Base-by-base conservation (phyloP, 2,113 vertebrate genomes). In the Formicarius rufipectus region DNA sequence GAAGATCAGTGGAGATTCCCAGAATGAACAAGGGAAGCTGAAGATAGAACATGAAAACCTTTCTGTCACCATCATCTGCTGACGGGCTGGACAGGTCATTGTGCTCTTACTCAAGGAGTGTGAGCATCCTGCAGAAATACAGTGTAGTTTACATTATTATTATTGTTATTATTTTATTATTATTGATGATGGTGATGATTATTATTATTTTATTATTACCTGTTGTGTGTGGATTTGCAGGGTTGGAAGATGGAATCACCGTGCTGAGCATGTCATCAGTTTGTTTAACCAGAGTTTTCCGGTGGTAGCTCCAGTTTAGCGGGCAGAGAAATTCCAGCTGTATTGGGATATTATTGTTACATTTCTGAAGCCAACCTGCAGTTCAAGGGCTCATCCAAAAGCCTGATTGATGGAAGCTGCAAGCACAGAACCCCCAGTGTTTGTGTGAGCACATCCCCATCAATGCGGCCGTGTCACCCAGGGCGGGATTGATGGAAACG, bases 401-500 rank as follows among this genome's bases (percentile, higher is more conserved):
- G 8, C 55, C 55, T n/a, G 55, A n/a, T n/a, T n/a, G 23, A 6
- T 28, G 56, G 23, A 10, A 62, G 45, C 2, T 63, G 31, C 39
- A 44, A 53, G 40, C 28, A 37, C 19, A 39, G 31, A 72, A 42
- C 9, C 37, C 20, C 55, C 47, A 55, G 3, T 5, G 35, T 22
- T 87, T 10, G 6, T 19, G 14, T 44, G 21, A 40, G 63, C 5
- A 44, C 45, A 33, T 18, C 90, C 76, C 59, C 85, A 52, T 87
- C 87, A 88, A 87, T 73, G 45, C 9, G 67, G 31, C 33, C n/a
- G 47, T 45, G 72, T 87, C 84, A 94, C 90, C 87, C 87, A n/a
- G 83, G 79, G 87, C 37, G 71, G 95, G 84, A 80, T 62, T 90
- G 86, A 97, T 94, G 92, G 93, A 53, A 94, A 75, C 94, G 85